Percentiles rank a stretch among this genome's conserved stretches.
These are phyloP conservation scores for Asteroscopus sphinx DNA, from an alignment of 2,888 invertebrate species.

Conservation along the genomic window DNA sequence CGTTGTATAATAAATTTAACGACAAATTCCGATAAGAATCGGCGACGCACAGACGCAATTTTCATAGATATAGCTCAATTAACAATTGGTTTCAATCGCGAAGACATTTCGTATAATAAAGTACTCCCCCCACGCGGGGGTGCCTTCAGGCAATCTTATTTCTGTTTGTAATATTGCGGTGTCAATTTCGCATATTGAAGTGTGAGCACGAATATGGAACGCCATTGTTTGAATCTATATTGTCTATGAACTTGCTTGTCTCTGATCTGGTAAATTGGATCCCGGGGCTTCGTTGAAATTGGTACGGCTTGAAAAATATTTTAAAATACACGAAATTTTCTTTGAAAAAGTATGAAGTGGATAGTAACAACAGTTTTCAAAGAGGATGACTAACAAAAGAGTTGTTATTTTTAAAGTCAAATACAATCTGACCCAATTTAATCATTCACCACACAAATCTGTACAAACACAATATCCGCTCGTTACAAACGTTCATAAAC, in stretches of 20 bases:
- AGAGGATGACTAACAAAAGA: slow-evolving; percentile 21
- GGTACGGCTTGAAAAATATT: slow-evolving; percentile 38
- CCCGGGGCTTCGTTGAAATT: slow-evolving; percentile 54
- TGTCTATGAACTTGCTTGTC: slow-evolving; percentile 80
- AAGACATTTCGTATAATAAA: slow-evolving; percentile 88
- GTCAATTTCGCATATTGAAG: slow-evolving; percentile 89
- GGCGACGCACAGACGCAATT: slow-evolving; percentile 84
- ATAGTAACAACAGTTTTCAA: slow-evolving; percentile 21
- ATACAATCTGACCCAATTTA: slow-evolving; percentile 49
- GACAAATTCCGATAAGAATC: slow-evolving; percentile 88
- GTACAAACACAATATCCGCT: slow-evolving; percentile 48
- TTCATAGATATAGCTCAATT: slow-evolving; percentile 90
- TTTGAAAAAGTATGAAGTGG: slow-evolving; percentile 13
- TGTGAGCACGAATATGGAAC: slow-evolving; percentile 82
- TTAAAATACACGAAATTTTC: slow-evolving; percentile 34
- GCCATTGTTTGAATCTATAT: slow-evolving; percentile 77
- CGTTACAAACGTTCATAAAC: slow-evolving; percentile 57
- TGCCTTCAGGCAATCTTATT: slow-evolving; percentile 86
- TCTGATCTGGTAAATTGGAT: slow-evolving; percentile 71
- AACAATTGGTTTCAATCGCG: slow-evolving; percentile 90
- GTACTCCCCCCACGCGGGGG: slow-evolving; percentile 77
- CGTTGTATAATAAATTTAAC: slow-evolving; percentile 85
- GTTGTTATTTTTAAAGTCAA: slow-evolving; percentile 25
- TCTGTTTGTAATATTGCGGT: slow-evolving; percentile 90
- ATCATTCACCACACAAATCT: slow-evolving; percentile 38